Evolutionary conservation across 2,113 vertebrate genomes (phyloP).

Genomic region (Brienomyrus brachyistius): DNA sequence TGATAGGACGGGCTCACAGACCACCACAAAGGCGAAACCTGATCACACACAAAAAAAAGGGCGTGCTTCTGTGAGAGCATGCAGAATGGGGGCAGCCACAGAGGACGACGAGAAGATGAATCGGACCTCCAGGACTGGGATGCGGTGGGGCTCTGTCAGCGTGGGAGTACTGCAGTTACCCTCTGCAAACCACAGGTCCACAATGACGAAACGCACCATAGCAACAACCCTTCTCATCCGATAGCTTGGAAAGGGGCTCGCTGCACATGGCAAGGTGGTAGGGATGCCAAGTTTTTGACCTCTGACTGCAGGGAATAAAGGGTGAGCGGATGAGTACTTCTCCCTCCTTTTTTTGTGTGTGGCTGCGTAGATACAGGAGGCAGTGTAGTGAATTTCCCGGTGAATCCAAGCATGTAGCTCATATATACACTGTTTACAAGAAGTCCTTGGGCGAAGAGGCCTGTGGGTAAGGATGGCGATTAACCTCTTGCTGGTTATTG

Average conservation of each 20-base stretch:
- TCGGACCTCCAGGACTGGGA: neutral
- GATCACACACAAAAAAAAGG: neutral
- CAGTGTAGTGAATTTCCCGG: slow-evolving; percentile 54
- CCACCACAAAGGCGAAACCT: neutral
- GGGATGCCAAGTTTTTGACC: slow-evolving; percentile 16
- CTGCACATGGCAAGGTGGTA: slow-evolving; percentile 11
- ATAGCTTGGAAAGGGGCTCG: slow-evolving; percentile 9
- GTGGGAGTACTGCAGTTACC: neutral
- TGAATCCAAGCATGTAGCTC: slow-evolving; percentile 49
- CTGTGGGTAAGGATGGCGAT: slow-evolving; percentile 54
- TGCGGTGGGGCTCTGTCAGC: neutral
- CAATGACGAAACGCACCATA: slow-evolving; percentile 12
- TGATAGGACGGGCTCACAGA: neutral
- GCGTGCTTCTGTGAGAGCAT: neutral
- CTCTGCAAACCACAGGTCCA: neutral
- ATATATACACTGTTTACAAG: slow-evolving; percentile 62
- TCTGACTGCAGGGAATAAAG: slow-evolving; percentile 27
- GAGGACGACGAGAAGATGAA: neutral
- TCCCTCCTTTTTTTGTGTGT: slow-evolving; percentile 25
- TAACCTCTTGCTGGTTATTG: slow-evolving; percentile 10
- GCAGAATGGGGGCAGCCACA: neutral
- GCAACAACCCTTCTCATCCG: slow-evolving; percentile 15
- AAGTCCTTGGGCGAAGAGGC: slow-evolving; percentile 64
- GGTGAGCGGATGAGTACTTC: slow-evolving; percentile 38
- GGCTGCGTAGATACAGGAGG: slow-evolving; percentile 50